phyloP scores from a whole-genome alignment of 2,888 invertebrate genomes.

The Heliconius sara region DNA sequence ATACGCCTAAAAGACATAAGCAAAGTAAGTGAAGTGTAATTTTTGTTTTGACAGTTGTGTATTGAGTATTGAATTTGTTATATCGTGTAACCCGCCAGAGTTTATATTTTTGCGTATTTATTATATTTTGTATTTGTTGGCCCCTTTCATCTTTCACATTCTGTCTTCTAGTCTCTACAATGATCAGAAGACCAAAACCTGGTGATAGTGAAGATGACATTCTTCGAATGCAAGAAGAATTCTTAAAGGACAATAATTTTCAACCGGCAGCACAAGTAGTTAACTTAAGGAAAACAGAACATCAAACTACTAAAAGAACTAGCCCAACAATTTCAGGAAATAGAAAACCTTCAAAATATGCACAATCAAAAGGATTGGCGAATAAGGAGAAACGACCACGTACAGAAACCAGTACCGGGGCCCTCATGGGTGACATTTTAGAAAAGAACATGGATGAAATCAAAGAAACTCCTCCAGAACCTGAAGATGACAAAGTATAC shows the following conservation, averaged over 20 bases:
- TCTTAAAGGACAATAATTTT: slow-evolving; percentile 82
- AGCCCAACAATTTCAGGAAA: slow-evolving; percentile 48
- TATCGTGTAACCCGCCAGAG: background rate
- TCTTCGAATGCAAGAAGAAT: slow-evolving; percentile 89
- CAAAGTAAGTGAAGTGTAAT: background rate
- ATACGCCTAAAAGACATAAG: background rate
- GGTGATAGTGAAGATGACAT: slow-evolving; percentile 90
- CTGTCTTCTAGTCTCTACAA: slow-evolving; percentile 52
- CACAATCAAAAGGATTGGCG: slow-evolving; percentile 68
- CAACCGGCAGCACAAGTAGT: slow-evolving; percentile 86
- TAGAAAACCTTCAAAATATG: slow-evolving; percentile 75
- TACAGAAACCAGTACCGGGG: slow-evolving; percentile 53
- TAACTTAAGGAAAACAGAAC: slow-evolving; percentile 66
- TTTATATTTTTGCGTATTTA: background rate
- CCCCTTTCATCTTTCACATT: background rate
- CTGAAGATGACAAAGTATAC: slow-evolving; percentile 74
- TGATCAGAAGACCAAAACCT: slow-evolving; percentile 87
- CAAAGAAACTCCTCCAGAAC: slow-evolving; percentile 43
- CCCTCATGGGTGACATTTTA: slow-evolving; percentile 64
- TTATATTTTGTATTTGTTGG: background rate
- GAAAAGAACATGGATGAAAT: slow-evolving; percentile 63
- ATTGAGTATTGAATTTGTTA: background rate
- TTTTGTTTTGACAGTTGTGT: background rate
- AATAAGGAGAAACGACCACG: slow-evolving; percentile 73
- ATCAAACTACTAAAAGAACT: slow-evolving; percentile 57